Base-by-base conservation (phyloP, 2,797 vertebrate species). In the Sebastes itinus region DNA sequence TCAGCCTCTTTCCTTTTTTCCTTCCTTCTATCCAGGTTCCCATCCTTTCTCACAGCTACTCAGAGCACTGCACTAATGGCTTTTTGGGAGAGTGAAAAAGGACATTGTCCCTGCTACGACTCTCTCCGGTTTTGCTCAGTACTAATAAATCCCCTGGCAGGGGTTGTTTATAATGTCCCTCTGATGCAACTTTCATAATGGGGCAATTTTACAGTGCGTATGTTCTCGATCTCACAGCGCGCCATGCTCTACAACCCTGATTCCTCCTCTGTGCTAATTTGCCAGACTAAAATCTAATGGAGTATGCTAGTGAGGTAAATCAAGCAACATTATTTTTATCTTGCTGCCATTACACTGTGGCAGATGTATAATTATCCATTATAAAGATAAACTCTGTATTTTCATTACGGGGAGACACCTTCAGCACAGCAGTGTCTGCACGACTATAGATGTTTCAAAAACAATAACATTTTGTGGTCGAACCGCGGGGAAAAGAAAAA, bases 361-460 rank as follows among this genome's bases (percentile, higher is more conserved):
- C 92, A 94, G 92, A 94, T 94, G 91, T 89, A 94, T 93, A 95
- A 94, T 86, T 88, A 94, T 90, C 88, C 90, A 91, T 94, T 94
- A 89, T 84, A 82, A 92, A 93, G 91, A 95, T 92, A 88, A 79
- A 94, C 94, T 81, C 63, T 30, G 79, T 71, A 75, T 90, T 87
- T 91, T 85, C 82, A 91, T 91, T 86, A 88, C 67, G 58, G 42
- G 69, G 64, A 76, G 86, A 75, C 27, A 67, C 84, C 84, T 78
- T 87, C 77, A 72, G 79, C 42, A 46, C 63, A 77, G 74, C 69
- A 35, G 79, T 32, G 42, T 42, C 64, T 86, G 69, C 77, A 72
- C 63, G 32, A 77, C 67, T 23, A 30, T 23, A 32, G 69, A 85
- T 69, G 70, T 67, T 77, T 69, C 59, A 71, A 81, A 54, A 87